phyloP scores from a whole-genome alignment of 2,113 vertebrate genomes.

The Axis porcinus region DNA sequence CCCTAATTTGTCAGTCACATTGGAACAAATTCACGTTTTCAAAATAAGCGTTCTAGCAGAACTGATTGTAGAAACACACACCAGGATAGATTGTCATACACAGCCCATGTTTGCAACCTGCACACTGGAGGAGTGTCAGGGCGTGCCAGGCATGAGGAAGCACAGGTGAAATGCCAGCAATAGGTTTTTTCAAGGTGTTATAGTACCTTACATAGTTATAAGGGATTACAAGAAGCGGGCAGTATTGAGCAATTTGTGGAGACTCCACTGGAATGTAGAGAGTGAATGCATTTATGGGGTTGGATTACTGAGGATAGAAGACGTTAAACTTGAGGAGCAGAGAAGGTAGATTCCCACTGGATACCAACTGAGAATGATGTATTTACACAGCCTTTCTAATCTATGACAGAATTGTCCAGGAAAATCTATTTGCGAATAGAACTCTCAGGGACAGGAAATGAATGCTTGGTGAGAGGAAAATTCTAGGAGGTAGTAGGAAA shows the following conservation, averaged over 20 bases:
- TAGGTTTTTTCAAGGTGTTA: background rate
- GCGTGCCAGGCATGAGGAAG: background rate
- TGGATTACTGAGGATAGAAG: background rate
- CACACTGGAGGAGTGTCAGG: background rate
- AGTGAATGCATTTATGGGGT: background rate
- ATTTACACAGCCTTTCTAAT: background rate
- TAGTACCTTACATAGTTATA: background rate
- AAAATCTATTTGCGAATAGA: background rate
- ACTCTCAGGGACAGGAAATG: background rate
- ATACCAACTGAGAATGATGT: background rate
- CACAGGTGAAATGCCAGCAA: background rate
- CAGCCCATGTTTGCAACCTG: background rate
- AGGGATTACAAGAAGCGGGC: background rate
- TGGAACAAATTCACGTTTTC: background rate
- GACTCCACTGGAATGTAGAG: fast-evolving
- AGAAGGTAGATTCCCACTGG: background rate
- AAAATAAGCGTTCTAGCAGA: background rate
- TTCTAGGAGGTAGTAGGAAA: background rate
- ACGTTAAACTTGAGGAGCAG: background rate
- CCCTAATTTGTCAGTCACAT: background rate
- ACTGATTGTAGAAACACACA: background rate
- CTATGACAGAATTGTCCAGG: background rate
- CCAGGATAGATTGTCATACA: background rate
- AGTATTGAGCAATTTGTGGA: background rate
- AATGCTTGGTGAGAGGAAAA: background rate